Conservation (phyloP, 2,113 vertebrate genomes). For the Athene cunicularia region DNA sequence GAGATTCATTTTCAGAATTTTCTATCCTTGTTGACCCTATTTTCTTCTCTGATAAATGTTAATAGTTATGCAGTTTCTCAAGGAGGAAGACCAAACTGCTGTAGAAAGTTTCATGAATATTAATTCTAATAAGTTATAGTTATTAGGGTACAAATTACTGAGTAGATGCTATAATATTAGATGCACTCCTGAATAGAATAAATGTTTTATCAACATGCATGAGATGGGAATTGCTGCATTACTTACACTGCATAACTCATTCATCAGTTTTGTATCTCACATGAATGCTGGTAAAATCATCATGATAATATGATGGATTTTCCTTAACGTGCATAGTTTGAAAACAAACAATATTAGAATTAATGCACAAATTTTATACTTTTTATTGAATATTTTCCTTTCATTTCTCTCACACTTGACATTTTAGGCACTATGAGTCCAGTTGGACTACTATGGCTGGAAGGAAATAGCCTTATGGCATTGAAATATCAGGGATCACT, state of each 20-base stretch:
- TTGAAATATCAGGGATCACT: not conserved
- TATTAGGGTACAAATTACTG: not conserved
- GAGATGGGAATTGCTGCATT: not conserved
- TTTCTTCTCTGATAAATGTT: not conserved
- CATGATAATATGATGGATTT: not conserved
- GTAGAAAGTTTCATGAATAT: not conserved
- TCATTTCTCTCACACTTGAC: not conserved
- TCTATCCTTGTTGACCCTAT: not conserved
- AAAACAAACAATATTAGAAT: not conserved
- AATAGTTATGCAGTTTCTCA: not conserved
- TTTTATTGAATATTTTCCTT: not conserved
- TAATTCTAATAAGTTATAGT: not conserved
- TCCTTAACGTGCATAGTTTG: not conserved
- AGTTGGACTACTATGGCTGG: not conserved
- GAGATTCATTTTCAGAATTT: not conserved
- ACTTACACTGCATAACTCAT: not conserved
- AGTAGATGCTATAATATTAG: not conserved
- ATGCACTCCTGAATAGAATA: not conserved
- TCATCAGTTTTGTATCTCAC: not conserved
- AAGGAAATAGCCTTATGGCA: not conserved
- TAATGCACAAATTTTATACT: not conserved
- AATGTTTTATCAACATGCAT: not conserved
- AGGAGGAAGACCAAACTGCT: not conserved
- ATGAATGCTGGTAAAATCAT: not conserved
- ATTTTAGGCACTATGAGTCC: not conserved